These are phyloP conservation scores for Peromyscus leucopus DNA, from an alignment of 2,113 vertebrate genomes.

Conservation along the genomic window DNA sequence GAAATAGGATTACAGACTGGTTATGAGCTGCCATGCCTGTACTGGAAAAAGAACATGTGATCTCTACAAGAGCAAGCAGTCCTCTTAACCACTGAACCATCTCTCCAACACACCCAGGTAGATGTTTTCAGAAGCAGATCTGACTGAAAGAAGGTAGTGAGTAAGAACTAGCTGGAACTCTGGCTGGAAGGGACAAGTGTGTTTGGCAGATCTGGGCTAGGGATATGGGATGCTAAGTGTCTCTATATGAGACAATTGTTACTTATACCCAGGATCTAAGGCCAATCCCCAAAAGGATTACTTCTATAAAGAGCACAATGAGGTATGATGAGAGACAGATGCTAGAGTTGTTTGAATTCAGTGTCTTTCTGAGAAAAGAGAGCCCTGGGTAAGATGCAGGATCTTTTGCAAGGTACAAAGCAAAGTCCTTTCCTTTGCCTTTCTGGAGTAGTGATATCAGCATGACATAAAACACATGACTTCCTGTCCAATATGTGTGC, in stretches of 20 bases:
- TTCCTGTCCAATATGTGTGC: not conserved
- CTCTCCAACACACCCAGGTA: not conserved
- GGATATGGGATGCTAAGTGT: not conserved
- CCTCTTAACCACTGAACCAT: not conserved
- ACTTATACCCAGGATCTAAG: not conserved
- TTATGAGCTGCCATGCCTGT: not conserved
- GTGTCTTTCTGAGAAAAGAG: not conserved
- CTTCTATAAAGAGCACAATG: not conserved
- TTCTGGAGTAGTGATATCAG: not conserved
- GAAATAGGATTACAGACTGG: not conserved
- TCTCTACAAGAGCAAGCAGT: not conserved
- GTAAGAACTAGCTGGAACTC: not conserved
- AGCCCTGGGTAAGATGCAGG: not conserved
- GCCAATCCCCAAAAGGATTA: not conserved
- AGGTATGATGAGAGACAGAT: not conserved
- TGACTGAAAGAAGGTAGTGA: not conserved
- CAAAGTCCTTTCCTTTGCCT: not conserved
- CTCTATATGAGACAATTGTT: not conserved
- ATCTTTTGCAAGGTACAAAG: not conserved
- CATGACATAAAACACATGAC: not conserved
- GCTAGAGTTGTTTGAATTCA: not conserved
- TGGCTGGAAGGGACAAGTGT: not conserved
- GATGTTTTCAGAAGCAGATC: not conserved
- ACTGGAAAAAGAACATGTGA: not conserved
- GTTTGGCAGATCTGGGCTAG: not conserved